Conservation (phyloP, 2,797 vertebrate species). For the Spea hammondii region DNA sequence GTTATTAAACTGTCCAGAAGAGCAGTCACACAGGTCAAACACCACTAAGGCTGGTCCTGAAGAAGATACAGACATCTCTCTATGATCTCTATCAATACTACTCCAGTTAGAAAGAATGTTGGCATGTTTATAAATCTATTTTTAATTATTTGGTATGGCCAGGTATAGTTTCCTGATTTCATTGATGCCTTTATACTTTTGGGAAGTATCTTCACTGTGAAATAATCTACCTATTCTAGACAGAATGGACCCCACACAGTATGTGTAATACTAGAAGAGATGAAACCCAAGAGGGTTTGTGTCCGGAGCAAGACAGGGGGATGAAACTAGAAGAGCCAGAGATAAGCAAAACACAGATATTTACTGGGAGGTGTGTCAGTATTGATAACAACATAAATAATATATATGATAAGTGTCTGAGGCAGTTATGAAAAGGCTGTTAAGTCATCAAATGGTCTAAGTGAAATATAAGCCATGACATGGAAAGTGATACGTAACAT, state of each 20-base stretch:
- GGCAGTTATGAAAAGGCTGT: slow-evolving; percentile 45
- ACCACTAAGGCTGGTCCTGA: too few species aligned
- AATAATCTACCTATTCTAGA: background rate
- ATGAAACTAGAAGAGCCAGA: slow-evolving; percentile 22
- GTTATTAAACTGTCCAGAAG: too few species aligned
- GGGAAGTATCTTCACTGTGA: too few species aligned
- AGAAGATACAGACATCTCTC: too few species aligned
- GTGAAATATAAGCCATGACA: slow-evolving; percentile 35
- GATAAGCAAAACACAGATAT: slow-evolving; percentile 34
- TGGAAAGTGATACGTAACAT: slow-evolving; percentile 43
- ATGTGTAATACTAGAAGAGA: background rate
- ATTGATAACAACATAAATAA: slow-evolving; percentile 34
- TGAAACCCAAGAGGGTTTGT: slow-evolving; percentile 13
- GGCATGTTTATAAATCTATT: too few species aligned
- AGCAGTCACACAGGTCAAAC: too few species aligned
- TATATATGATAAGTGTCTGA: slow-evolving; percentile 47
- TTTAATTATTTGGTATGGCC: too few species aligned
- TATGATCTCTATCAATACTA: too few species aligned
- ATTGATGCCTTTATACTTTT: too few species aligned
- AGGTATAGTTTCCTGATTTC: too few species aligned
- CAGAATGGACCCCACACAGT: slow-evolving; percentile 29
- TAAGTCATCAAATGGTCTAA: slow-evolving; percentile 42
- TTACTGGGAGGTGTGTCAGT: slow-evolving; percentile 13
- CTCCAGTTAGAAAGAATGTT: too few species aligned
- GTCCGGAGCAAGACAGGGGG: slow-evolving; percentile 22